Conservation (phyloP, 2,113 vertebrate genomes). For the Lepisosteus osseus region DNA sequence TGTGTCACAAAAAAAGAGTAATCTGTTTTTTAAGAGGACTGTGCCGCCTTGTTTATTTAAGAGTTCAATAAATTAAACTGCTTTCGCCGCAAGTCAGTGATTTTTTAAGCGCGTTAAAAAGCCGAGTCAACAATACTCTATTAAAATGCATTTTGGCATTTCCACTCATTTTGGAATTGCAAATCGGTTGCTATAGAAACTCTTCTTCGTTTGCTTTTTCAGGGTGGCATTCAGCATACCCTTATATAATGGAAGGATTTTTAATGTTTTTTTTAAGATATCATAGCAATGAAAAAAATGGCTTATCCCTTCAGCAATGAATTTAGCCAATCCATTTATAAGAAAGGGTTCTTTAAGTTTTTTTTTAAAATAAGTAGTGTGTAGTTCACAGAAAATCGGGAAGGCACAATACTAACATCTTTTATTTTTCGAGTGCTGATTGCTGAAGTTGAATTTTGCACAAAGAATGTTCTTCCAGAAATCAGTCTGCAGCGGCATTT, state of each 20-base stretch:
- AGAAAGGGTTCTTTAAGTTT: conserved; percentile 3
- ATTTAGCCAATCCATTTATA: conserved; percentile 2
- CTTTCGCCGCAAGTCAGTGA: conserved; percentile 39
- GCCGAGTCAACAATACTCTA: conserved; percentile 51
- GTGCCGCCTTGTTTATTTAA: conserved; percentile 33
- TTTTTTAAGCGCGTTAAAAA: conserved; percentile 42
- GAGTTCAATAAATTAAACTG: conserved; percentile 41
- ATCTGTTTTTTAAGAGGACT: conserved; percentile 15
- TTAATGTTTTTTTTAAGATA: conserved; percentile 19
- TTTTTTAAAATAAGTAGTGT: neutral
- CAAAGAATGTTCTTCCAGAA: conserved; percentile 23
- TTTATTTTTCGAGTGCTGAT: conserved; percentile 9
- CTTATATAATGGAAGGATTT: conserved; percentile 21
- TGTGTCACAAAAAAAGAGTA: conserved; percentile 23
- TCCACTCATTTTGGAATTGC: conserved; percentile 48
- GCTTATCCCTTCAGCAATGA: conserved; percentile 3
- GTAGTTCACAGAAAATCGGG: neutral
- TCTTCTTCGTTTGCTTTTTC: conserved; percentile 26
- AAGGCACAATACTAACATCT: neutral
- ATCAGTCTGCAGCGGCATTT: conserved; percentile 41
- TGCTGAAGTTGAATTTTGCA: conserved; percentile 23
- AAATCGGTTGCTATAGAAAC: conserved; percentile 40
- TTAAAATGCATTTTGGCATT: conserved; percentile 54
- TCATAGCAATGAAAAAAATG: conserved; percentile 21
- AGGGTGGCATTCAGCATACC: conserved; percentile 2